Base-by-base conservation (phyloP, 2,797 vertebrate genomes). In the Lacerta viridis region DNA sequence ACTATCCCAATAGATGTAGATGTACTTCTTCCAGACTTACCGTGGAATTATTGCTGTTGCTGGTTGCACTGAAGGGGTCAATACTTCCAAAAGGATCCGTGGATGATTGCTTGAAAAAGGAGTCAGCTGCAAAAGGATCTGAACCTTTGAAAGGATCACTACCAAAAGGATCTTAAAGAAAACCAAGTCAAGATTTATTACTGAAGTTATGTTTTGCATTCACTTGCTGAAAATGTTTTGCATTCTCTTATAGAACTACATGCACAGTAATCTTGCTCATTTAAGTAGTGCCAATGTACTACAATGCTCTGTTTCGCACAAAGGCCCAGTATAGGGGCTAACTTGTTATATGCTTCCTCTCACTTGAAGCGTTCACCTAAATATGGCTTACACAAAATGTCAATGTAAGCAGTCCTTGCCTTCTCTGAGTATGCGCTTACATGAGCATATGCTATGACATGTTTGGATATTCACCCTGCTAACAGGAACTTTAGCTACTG, bases 61-160 rank as follows among this genome's bases (percentile, higher is more conserved):
- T 95, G 93, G 96, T 92, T 87, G 92, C 64, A 88, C 95, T 95
- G 93, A 99, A 99, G n/a, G 98, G 98, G 94, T 99, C 98, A 1
- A 94, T 94, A 76, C 92, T 94, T 50, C 97, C 94, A 95, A 99
- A 99, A 77, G 97, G 96, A 92, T 97, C 95, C 0, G 93, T 71
- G 77, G 98, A 96, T 69, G 98, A 94, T 41, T 98, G 98, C 69
- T 98, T 97, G 95, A 99, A 99, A 97, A 99, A 99, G 68, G 95
- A 95, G 94, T 99, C 99, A 80, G 98, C 97, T 68, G 98, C 98
- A 97, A 99, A 99, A 41, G 99, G 99, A 94, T 99, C 99, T 7
- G 98, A 97, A 90, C 98, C 99, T 98, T 98, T 99, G 95, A 99
- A 99, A 36, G 99, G 99, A 96, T 99, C 99, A 80, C 98, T 98